Percentiles rank a stretch among this genome's conserved stretches.
These are phyloP conservation scores for Corythucha ciliata DNA, from an alignment of 2,888 invertebrate species.

Conservation along the genomic window DNA sequence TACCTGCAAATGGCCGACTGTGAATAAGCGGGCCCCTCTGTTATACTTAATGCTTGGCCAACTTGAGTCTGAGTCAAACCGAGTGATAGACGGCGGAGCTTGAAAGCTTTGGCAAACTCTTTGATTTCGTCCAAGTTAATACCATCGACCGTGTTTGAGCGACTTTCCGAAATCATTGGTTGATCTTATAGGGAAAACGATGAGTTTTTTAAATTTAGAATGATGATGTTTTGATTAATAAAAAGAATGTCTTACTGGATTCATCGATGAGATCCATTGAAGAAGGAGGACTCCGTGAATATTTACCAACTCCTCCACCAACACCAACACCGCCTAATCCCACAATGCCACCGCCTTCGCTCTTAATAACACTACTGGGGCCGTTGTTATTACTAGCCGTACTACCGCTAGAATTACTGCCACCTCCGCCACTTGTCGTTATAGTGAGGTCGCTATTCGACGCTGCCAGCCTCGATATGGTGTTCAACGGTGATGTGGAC, in stretches of 20 bases:
- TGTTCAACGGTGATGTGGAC: slow-evolving; percentile 41
- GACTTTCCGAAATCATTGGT: slow-evolving; percentile 87
- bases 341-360: too few species aligned
- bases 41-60: slow-evolving; percentile 91
- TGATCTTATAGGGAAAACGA: slow-evolving; percentile 57
- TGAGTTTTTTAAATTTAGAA: not conserved
- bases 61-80: slow-evolving; percentile 96
- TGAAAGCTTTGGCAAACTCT: slow-evolving; percentile 96
- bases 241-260: slow-evolving; percentile 58
- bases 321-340: too few species aligned
- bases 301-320: too few species aligned
- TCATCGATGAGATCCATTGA: slow-evolving; percentile 51
- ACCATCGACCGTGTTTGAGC: slow-evolving; percentile 89
- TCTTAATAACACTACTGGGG: too few species aligned
- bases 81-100: slow-evolving; percentile 80
- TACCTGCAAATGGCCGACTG: slow-evolving; percentile 99
- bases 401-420: too few species aligned
- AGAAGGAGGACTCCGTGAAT: slow-evolving; percentile 40
- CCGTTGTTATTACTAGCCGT: too few species aligned
- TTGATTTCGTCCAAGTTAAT: slow-evolving; percentile 96
- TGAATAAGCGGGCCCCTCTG: slow-evolving; percentile 96
- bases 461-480: slow-evolving; percentile 53
- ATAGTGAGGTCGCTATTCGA: slow-evolving; percentile 76
- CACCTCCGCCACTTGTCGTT: slow-evolving; percentile 51
- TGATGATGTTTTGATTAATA: not conserved